Evolutionary conservation across 2,888 invertebrate species (phyloP), one percentile per base, ranked within the genome.

Genomic region (Andricus curvator): DNA sequence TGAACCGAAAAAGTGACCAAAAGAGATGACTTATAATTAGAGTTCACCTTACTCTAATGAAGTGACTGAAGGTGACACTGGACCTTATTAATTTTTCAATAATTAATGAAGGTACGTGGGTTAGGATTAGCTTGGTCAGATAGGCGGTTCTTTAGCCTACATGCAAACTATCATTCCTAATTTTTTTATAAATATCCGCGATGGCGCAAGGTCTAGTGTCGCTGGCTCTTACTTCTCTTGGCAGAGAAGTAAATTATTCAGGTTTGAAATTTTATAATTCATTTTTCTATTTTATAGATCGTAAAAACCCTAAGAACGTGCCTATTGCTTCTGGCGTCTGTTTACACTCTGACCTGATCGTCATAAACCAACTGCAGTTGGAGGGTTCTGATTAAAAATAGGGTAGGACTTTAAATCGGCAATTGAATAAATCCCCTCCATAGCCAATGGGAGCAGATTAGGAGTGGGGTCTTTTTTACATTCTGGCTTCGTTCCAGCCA

Each of bases 381-480:
- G 76, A 74, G 78, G 76, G 44, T 74, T 66, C 62, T 29, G 22
- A 68, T 81, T 76, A 62, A 76, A 78, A 68, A 74, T 66, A 60
- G 62, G 77, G 79, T 68, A 64, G 20, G 15, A 17, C 2, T 25
- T 68, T 62, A 78, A 78, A 81, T 83, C 82, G 84, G 85, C 90
- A 90, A 91, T 91, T 90, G 91, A 91, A 91, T 91, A 89, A 91
- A 90, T 89, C 89, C 88, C 85, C 86, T 85, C 84, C 82, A 84
- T 82, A 84, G 85, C 86, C 87, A 88, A 88, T 88, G 85, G 86
- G 77, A 80, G 80, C 87, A 89, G 91, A 91, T 91, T 91, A 91
- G 89, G 86, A 66, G 87, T 82, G 85, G 88, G 86, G 88, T 88
- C 88, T 85, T 88, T 87, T 89, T 88, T 88, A 85, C 86, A 85